Evolutionary conservation across 1,140 invertebrate genomes (phyloP).

Genomic region (Drosophila kikkawai): DNA sequence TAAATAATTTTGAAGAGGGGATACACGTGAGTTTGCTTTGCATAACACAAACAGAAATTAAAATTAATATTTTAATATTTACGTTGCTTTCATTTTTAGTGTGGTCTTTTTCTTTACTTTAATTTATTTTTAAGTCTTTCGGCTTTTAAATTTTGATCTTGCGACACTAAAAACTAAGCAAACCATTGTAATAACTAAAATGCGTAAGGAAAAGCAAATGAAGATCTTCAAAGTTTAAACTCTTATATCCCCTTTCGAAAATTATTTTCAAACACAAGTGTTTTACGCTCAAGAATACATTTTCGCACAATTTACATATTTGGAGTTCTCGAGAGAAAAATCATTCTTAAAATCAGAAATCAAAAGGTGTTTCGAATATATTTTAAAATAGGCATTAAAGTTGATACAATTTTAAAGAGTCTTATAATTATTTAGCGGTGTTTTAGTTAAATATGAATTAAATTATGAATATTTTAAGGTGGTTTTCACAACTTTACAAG

Average conservation of each 20-base stretch:
- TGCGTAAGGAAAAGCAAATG: slow-evolving; percentile 50
- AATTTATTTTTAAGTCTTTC: slow-evolving; percentile 8
- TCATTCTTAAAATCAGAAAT: slow-evolving; percentile 22
- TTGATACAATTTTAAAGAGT: slow-evolving; percentile 2
- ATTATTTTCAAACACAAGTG: slow-evolving; percentile 51
- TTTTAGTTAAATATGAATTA: not conserved
- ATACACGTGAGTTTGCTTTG: slow-evolving; percentile 84
- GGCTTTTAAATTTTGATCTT: slow-evolving; percentile 26
- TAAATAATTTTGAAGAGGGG: slow-evolving; percentile 85
- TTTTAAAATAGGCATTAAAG: slow-evolving; percentile 5
- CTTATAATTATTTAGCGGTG: not conserved
- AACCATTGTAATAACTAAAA: slow-evolving; percentile 59
- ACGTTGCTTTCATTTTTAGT: slow-evolving; percentile 56
- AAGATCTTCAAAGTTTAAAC: slow-evolving; percentile 45
- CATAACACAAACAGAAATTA: slow-evolving; percentile 80
- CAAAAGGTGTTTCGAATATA: slow-evolving; percentile 10
- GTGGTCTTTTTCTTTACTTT: slow-evolving; percentile 16
- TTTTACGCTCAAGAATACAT: slow-evolving; percentile 22
- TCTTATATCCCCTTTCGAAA: slow-evolving; percentile 47
- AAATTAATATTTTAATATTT: slow-evolving; percentile 61
- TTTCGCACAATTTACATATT: slow-evolving; percentile 13
- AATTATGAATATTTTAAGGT: not conserved
- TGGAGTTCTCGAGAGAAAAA: slow-evolving; percentile 23
- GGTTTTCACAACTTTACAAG: not conserved
- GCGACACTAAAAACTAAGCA: slow-evolving; percentile 77